A percentile compares a stretch with the other conserved stretches of the same genome.
These are phyloP conservation scores for Drosophila navojoa DNA, from an alignment of 1,140 invertebrate genomes.

Conservation along the genomic window DNA sequence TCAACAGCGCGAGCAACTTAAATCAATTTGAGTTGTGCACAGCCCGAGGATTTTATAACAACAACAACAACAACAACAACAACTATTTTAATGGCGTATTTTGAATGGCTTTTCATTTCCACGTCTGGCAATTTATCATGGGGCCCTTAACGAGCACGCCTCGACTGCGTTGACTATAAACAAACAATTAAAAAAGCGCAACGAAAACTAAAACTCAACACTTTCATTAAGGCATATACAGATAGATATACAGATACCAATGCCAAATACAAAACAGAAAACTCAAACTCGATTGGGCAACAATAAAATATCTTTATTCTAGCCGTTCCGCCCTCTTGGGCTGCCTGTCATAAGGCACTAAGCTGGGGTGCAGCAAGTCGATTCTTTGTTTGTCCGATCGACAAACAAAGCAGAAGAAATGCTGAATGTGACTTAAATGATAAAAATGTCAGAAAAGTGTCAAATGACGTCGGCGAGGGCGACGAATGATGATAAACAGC, in stretches of 20 bases:
- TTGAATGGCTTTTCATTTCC: conserved; percentile 70
- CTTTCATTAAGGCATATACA: conserved; percentile 63
- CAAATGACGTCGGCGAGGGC: conserved; percentile 76
- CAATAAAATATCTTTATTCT: conserved; percentile 74
- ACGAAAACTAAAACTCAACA: conserved; percentile 77
- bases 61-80: neutral
- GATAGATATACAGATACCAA: conserved; percentile 42
- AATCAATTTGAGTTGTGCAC: conserved; percentile 70
- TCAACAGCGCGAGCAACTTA: conserved; percentile 65
- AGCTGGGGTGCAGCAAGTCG: conserved; percentile 39
- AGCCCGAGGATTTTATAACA: conserved; percentile 44
- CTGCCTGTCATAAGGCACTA: conserved; percentile 52
- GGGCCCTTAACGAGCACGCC: conserved; percentile 64
- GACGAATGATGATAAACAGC: conserved; percentile 80
- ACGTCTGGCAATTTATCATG: conserved; percentile 70
- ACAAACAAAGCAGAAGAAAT: conserved; percentile 36
- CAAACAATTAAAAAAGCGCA: conserved; percentile 78
- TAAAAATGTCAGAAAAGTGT: conserved; percentile 79
- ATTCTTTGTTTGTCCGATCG: conserved; percentile 45
- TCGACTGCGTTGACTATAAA: conserved; percentile 72
- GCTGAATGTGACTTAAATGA: conserved; percentile 78
- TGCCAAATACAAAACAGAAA: conserved; percentile 40
- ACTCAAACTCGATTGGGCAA: conserved; percentile 63
- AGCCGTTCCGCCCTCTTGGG: conserved; percentile 5
- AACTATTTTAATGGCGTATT: conserved; percentile 66